Conservation (phyloP, 2,888 invertebrate genomes). For the Orthonevra nobilis region DNA sequence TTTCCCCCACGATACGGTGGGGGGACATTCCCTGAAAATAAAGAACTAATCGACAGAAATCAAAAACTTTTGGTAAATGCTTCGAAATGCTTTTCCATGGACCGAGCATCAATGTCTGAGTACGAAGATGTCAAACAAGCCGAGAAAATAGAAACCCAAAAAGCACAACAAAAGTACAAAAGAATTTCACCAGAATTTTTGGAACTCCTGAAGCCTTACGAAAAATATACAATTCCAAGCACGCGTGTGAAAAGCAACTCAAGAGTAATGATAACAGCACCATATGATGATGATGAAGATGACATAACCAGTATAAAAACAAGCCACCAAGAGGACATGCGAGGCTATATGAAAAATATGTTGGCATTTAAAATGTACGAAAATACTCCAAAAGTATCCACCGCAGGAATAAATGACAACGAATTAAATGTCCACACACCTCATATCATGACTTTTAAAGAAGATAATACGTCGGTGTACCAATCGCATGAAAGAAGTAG, state of each 20-base stretch:
- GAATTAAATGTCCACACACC: too few species aligned
- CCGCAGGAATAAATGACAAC: too few species aligned
- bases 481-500: too few species aligned
- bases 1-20: background rate
- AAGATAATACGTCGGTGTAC: too few species aligned
- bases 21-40: too few species aligned
- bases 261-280: background rate
- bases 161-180: conserved; percentile 12
- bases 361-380: background rate
- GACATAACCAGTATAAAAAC: too few species aligned
- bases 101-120: background rate
- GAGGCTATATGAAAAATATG: background rate
- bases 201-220: conserved; percentile 24
- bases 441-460: too few species aligned
- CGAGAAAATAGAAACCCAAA: background rate
- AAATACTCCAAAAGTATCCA: too few species aligned
- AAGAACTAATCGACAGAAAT: too few species aligned
- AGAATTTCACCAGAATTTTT: conserved; percentile 55
- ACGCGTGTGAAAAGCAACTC: background rate
- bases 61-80: too few species aligned
- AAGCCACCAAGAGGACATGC: background rate
- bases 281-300: background rate
- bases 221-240: background rate
- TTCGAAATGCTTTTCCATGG: background rate
- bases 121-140: background rate